phyloP scores from a whole-genome alignment of 2,113 vertebrate genomes.

The Nyctereutes procyonoides region DNA sequence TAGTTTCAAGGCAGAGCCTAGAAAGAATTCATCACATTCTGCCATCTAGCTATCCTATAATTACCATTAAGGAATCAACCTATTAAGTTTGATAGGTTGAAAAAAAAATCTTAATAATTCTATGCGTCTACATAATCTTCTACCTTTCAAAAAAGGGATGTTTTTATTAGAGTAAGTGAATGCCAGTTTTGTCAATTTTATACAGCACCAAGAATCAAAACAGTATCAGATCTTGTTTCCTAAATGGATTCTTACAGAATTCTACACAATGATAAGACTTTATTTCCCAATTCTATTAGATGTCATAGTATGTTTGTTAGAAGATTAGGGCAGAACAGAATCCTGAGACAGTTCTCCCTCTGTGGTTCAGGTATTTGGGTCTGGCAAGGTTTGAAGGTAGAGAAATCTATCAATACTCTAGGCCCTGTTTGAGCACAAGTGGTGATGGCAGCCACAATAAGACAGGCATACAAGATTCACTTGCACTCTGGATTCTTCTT shows the following conservation, averaged over 20 bases:
- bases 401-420: background rate
- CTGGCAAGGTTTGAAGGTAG: background rate
- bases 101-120: background rate
- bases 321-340: background rate
- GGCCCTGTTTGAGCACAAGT: background rate
- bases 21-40: background rate
- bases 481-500: background rate
- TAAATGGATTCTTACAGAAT: background rate
- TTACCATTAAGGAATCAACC: background rate
- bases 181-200: background rate
- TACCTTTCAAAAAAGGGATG: background rate
- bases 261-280: background rate
- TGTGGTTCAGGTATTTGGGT: background rate
- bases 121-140: background rate
- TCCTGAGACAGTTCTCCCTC: background rate
- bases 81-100: background rate
- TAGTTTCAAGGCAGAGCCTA: background rate
- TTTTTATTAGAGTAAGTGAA: background rate
- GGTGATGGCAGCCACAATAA: background rate
- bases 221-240: background rate
- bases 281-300: background rate
- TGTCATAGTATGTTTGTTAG: background rate
- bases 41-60: background rate
- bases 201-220: background rate
- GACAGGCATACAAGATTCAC: background rate